phyloP scores from a whole-genome alignment of 2,113 vertebrate species.

The Toxotes chatareus region DNA sequence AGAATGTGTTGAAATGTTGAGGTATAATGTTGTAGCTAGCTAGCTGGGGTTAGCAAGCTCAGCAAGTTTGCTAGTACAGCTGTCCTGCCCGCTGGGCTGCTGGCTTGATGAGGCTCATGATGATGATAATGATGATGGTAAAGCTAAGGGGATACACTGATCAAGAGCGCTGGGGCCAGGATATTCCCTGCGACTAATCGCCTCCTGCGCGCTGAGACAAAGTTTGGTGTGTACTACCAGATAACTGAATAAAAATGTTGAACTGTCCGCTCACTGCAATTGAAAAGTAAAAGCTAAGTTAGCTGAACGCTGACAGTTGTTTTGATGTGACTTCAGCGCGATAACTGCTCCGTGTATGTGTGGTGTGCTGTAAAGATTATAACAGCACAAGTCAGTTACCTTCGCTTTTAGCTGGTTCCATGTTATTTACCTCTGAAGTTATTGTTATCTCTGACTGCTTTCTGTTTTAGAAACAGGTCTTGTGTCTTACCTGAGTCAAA shows the following conservation, averaged over 20 bases:
- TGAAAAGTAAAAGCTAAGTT: conserved; percentile 44
- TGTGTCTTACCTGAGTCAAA: not conserved
- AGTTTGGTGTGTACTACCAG: not conserved
- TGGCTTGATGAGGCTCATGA: conserved; percentile 22
- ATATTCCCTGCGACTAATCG: not conserved
- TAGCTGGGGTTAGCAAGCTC: conserved; percentile 77
- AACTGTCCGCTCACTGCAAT: not conserved
- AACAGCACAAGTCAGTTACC: not conserved
- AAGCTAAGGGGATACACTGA: not conserved
- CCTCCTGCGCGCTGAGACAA: not conserved
- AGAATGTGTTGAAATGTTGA: conserved; percentile 63
- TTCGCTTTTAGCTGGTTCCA: not conserved
- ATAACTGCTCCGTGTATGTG: not conserved
- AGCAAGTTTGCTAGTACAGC: conserved; percentile 78
- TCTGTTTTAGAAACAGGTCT: not conserved
- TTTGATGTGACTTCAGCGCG: conserved; percentile 5
- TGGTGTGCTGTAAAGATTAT: not conserved
- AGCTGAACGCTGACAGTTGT: conserved; percentile 22
- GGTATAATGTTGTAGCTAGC: conserved; percentile 71
- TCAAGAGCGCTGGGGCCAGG: not conserved
- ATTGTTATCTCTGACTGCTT: not conserved
- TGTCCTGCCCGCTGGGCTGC: conserved; percentile 64
- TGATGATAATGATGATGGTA: not conserved
- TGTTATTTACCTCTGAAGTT: not conserved
- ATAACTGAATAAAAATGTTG: not conserved